These are phyloP conservation scores for Sphaerophoria rueppellii DNA, from an alignment of 2,888 invertebrate genomes.

Conservation along the genomic window DNA sequence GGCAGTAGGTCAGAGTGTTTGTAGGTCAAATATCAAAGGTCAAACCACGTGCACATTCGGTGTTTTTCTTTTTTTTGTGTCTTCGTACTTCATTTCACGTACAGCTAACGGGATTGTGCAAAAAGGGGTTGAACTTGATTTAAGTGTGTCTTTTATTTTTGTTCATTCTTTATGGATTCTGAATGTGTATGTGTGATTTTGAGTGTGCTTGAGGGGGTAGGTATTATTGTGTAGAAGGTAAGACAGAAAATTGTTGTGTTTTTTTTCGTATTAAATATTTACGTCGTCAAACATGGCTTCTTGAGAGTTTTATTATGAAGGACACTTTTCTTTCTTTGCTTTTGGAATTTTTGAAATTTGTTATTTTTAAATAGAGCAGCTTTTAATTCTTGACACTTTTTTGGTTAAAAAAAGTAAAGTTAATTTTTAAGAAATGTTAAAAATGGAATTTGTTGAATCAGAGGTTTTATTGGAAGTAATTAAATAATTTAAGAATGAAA, in stretches of 20 bases:
- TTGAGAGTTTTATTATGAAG: background rate
- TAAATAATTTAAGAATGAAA: no score
- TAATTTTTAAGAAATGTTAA: no score
- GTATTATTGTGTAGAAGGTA: background rate
- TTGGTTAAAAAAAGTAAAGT: no score
- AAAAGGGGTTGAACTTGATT: constrained; percentile 40
- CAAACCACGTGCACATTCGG: constrained; percentile 22
- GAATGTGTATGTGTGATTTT: background rate
- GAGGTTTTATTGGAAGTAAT: no score
- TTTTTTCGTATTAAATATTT: constrained; percentile 28
- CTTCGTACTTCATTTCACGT: background rate
- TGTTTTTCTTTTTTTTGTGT: background rate
- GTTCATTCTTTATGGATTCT: no score
- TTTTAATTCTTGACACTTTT: no score
- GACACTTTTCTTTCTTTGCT: background rate
- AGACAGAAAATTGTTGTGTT: background rate
- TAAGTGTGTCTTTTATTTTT: background rate
- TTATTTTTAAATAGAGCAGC: background rate
- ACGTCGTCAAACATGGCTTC: constrained; percentile 26
- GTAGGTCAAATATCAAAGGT: constrained; percentile 33
- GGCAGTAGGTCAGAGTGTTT: constrained; percentile 27
- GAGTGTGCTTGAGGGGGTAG: background rate
- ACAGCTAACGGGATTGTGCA: background rate
- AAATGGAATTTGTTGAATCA: no score
- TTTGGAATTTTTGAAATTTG: background rate